These are phyloP conservation scores for Erpornis zantholeuca DNA, from an alignment of 2,113 vertebrate genomes.

Conservation along the genomic window DNA sequence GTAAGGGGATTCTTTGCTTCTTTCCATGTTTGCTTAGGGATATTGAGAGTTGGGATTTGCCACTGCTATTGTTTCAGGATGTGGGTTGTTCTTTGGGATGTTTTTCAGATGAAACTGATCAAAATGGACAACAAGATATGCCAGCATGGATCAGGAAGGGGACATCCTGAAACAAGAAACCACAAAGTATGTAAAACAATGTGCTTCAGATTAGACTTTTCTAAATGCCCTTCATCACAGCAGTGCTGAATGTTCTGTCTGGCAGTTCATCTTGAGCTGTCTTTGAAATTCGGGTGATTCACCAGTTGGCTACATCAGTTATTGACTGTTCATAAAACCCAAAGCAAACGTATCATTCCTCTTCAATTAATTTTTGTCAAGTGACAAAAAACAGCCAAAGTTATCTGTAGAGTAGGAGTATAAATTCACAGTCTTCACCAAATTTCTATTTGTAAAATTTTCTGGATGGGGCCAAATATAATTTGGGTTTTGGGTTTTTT, in stretches of 20 bases:
- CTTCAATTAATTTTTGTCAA: not conserved
- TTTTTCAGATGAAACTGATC: conserved; percentile 1
- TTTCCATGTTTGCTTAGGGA: not conserved
- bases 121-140: not conserved
- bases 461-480: not conserved
- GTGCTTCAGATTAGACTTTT: not conserved
- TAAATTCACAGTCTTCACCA: not conserved
- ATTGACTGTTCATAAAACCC: not conserved
- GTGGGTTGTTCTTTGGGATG: not conserved
- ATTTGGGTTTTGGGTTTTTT: not conserved
- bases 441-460: not conserved
- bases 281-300: not conserved
- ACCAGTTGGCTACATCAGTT: not conserved
- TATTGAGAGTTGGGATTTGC: not conserved
- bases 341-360: not conserved
- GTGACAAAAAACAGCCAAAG: not conserved
- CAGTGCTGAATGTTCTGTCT: not conserved
- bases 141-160: not conserved
- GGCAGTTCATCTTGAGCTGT: not conserved
- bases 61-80: not conserved
- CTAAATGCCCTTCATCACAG: not conserved
- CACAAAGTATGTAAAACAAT: conserved; percentile 16
- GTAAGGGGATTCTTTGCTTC: not conserved
- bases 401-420: not conserved
- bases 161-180: conserved; percentile 18